A percentile compares a stretch with the other conserved stretches of the same genome.
Evolutionary conservation across 2,888 invertebrate species (phyloP).

Genomic region (Caenorhabditis virilis): DNA sequence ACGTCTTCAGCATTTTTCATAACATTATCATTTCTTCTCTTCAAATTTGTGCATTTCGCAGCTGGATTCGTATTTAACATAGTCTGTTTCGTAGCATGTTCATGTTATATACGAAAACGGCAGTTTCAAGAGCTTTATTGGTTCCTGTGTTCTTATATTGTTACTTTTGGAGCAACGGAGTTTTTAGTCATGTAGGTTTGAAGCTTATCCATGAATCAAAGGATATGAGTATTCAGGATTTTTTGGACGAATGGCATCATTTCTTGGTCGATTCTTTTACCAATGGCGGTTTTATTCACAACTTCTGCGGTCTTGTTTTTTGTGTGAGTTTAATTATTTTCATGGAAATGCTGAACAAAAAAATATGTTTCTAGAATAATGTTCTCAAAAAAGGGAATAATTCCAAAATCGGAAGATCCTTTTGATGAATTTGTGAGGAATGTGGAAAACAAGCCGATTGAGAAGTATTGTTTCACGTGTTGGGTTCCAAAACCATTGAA

Average conservation of each 20-base stretch:
- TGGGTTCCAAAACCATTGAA: constrained; percentile 16
- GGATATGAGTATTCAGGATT: constrained; percentile 11
- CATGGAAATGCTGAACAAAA: neutral
- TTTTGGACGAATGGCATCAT: constrained; percentile 19
- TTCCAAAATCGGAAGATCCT: constrained; percentile 5
- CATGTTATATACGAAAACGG: neutral
- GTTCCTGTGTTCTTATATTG: constrained; percentile 24
- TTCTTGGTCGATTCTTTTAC: constrained; percentile 19
- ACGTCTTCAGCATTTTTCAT: constrained; percentile 3
- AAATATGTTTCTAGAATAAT: constrained; percentile 9
- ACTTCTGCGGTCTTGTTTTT: constrained; percentile 15
- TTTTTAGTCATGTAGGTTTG: constrained; percentile 14
- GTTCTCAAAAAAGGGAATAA: constrained; percentile 18
- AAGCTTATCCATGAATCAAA: neutral
- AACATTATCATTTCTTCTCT: constrained; percentile 15
- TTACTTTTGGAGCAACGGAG: constrained; percentile 20
- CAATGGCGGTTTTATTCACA: constrained; percentile 11
- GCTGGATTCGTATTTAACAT: neutral
- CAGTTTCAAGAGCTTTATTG: constrained; percentile 13
- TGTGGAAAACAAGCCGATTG: constrained; percentile 6
- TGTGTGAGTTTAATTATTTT: constrained; percentile 4
- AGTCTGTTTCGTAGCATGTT: constrained; percentile 1
- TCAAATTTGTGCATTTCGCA: neutral
- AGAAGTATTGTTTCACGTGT: constrained; percentile 31
- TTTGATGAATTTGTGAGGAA: constrained; percentile 6